A percentile compares a stretch with the other conserved stretches of the same genome.
Conservation (phyloP, 2,888 invertebrate species). For the Malthinus flaveolus region DNA sequence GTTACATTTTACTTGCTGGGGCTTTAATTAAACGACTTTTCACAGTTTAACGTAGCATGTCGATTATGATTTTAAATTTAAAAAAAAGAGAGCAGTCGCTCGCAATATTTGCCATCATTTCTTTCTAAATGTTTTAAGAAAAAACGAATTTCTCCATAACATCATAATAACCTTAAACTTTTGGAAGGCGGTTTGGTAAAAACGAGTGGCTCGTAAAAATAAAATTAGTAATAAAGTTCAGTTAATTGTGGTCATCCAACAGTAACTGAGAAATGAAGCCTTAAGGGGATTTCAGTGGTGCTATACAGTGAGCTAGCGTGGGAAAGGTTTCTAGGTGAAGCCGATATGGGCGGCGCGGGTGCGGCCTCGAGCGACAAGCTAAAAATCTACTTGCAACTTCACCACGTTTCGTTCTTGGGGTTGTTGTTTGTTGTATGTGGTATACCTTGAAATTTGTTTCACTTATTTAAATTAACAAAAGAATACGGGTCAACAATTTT, state of each 20-base stretch:
- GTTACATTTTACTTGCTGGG: constrained; percentile 4
- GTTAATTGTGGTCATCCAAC: constrained; percentile 26
- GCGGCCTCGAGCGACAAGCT: constrained; percentile 32
- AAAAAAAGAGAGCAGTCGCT: neutral
- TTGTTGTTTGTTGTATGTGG: neutral
- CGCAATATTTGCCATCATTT: no score
- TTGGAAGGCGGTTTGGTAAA: no score
- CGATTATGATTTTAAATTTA: constrained; percentile 5
- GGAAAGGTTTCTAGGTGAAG: constrained; percentile 42
- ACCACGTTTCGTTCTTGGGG: constrained; percentile 11
- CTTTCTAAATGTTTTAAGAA: no score
- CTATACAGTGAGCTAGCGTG: constrained; percentile 41
- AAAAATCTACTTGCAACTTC: constrained; percentile 19
- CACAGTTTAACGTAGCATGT: constrained; percentile 12
- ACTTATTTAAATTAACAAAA: neutral
- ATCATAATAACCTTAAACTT: no score
- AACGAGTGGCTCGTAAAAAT: no score
- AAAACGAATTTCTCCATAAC: no score
- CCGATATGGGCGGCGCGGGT: constrained; percentile 36
- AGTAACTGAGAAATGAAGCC: constrained; percentile 31
- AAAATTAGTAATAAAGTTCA: neutral
- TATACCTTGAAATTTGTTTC: neutral
- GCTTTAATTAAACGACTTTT: constrained; percentile 14
- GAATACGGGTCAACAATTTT: constrained; percentile 2
- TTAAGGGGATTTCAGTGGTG: constrained; percentile 28